Evolutionary conservation across 2,113 vertebrate species (phyloP), one percentile per base, ranked within the genome.

Genomic region (Narcine bancroftii): DNA sequence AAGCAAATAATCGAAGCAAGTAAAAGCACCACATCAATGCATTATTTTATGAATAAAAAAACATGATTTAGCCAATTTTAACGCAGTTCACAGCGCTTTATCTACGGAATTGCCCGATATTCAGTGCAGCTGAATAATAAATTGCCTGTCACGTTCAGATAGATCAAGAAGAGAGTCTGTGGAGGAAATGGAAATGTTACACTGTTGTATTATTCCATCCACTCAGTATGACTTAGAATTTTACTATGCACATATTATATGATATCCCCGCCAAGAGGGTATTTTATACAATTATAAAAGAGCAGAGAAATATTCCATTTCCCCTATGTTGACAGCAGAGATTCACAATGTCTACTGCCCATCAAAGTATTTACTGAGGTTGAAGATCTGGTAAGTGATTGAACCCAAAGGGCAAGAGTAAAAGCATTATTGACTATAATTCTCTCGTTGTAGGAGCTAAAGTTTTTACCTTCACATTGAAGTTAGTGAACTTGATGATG

Each of bases 321-420:
- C 53, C 53, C 33, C 33, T 21, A 53, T 21, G 60, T 87, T 87
- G 53, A 87, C 81, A 87, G 81, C 56, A 87, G n/a, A 63, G 33
- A 87, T 63, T 87, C 81, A 63, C 81, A 87, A 36, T 87, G 81
- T 60, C 1, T 63, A 63, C 60, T 60, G 53, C 81, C 53, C 76
- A 60, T 87, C 81, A 63, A 87, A 87, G 81, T 87, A 87, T 36
- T 87, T 87, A 87, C 81, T 87, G 81, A 87, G 56, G 81, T 87
- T 87, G 81, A 87, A 87, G 81, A 60, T 87, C 81, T 87, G 81
- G 53, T 87, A n/a, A 87, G 81, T 60, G 53, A 60, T 87, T 63
- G 81, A 87, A 87, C 53, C 81, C 81, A 87, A 87, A 87, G 81
- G 81, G 81, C 81, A 60, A 42, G 53, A 87, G 33, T 87, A 60